Evolutionary conservation across 2,113 vertebrate genomes (phyloP).

Genomic region (Pipa parva): DNA sequence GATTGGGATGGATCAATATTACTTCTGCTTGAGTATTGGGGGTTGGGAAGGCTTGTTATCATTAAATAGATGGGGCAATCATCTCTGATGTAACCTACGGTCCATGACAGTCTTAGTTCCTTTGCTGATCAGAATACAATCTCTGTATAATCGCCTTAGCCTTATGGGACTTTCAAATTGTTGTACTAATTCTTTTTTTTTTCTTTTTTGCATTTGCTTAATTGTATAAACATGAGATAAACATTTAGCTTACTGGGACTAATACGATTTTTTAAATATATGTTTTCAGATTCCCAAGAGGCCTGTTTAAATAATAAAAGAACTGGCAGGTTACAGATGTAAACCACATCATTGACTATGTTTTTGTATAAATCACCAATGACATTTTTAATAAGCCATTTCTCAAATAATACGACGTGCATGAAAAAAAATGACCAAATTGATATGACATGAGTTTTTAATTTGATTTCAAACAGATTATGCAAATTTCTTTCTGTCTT

Average conservation of each 20-base stretch:
- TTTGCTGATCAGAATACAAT: slow-evolving; percentile 11
- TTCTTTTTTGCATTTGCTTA: slow-evolving; percentile 9
- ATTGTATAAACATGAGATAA: slow-evolving; percentile 1
- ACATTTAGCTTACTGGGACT: slow-evolving; percentile 30
- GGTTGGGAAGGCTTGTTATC: slow-evolving; percentile 1
- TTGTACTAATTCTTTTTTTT: slow-evolving; percentile 2
- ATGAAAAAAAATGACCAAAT: too few species aligned
- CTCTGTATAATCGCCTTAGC: neutral
- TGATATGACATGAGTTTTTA: too few species aligned
- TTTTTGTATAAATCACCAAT: neutral
- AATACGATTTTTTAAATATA: neutral
- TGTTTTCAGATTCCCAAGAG: slow-evolving; percentile 12
- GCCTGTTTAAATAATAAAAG: slow-evolving; percentile 1
- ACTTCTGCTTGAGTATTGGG: slow-evolving; percentile 14
- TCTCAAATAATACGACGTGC: too few species aligned
- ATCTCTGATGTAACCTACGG: slow-evolving; percentile 26
- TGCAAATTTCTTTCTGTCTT: too few species aligned
- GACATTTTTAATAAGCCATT: neutral
- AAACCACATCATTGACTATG: neutral
- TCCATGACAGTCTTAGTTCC: slow-evolving; percentile 7
- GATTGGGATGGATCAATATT: slow-evolving; percentile 31
- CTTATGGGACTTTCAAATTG: slow-evolving; percentile 1
- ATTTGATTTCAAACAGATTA: too few species aligned
- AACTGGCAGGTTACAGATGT: neutral
- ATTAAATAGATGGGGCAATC: slow-evolving; percentile 29